Evolutionary conservation across 1,140 invertebrate species (phyloP).

Genomic region (Aphis gossypii): DNA sequence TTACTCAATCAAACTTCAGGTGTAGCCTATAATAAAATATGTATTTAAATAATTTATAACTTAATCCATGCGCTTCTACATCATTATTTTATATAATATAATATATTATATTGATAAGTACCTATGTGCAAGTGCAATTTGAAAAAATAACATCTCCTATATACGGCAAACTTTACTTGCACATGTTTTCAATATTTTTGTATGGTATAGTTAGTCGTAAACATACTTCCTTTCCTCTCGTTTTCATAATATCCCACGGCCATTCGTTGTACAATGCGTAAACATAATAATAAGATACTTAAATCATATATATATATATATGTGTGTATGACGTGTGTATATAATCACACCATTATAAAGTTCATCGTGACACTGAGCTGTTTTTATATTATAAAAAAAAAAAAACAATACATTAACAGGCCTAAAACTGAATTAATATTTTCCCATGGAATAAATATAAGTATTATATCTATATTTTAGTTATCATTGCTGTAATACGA

Average conservation of each 20-base stretch:
- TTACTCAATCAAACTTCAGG: neutral
- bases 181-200: slow-evolving; percentile 2
- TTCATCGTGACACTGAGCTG: neutral
- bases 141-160: neutral
- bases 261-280: neutral
- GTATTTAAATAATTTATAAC: neutral
- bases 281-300: neutral
- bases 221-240: slow-evolving; percentile 29
- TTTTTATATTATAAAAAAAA: neutral
- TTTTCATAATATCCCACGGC: slow-evolving; percentile 47
- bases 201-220: neutral
- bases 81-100: neutral
- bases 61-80: neutral
- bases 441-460: neutral
- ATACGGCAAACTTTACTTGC: neutral
- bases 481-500: neutral
- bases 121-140: neutral
- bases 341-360: neutral
- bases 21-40: neutral
- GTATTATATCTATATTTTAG: neutral
- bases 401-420: neutral
- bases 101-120: neutral
- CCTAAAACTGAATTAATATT: slow-evolving; percentile 34
- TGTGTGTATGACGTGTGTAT: neutral
- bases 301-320: neutral